Evolutionary conservation across 2,113 vertebrate genomes (phyloP).

Genomic region (Leptodactylus fuscus): DNA sequence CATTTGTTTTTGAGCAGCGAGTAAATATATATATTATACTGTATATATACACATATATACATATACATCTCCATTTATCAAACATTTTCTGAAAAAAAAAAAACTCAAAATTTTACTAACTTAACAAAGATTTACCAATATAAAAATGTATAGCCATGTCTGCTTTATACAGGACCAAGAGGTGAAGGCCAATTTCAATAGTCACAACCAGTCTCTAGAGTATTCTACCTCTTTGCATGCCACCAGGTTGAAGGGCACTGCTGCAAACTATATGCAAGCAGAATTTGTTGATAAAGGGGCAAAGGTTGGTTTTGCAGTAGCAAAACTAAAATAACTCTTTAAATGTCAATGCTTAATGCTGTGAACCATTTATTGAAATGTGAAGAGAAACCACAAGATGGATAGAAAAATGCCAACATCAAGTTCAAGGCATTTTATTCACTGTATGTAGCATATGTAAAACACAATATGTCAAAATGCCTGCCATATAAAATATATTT

Average conservation of each 20-base stretch:
- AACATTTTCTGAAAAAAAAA: no score
- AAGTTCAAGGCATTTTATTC: not conserved
- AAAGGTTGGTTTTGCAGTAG: conserved; percentile 17
- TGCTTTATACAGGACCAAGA: not conserved
- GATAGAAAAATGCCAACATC: not conserved
- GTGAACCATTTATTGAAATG: conserved; percentile 8
- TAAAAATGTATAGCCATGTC: no score
- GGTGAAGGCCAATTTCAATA: not conserved
- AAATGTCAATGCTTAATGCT: not conserved
- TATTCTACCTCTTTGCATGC: not conserved
- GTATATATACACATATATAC: no score
- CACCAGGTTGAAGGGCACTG: not conserved
- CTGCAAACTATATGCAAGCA: not conserved
- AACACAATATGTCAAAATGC: no score
- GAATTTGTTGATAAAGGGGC: conserved; percentile 1
- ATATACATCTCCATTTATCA: no score
- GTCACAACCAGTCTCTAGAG: not conserved
- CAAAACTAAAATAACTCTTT: not conserved
- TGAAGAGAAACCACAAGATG: not conserved
- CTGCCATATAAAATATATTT: no score
- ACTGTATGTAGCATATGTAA: not conserved
- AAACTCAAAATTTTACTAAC: no score
- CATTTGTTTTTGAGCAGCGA: no score
- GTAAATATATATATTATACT: no score
- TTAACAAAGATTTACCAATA: no score